Evolutionary conservation across 2,888 invertebrate genomes (phyloP).

Genomic region (Malacosoma neustria): DNA sequence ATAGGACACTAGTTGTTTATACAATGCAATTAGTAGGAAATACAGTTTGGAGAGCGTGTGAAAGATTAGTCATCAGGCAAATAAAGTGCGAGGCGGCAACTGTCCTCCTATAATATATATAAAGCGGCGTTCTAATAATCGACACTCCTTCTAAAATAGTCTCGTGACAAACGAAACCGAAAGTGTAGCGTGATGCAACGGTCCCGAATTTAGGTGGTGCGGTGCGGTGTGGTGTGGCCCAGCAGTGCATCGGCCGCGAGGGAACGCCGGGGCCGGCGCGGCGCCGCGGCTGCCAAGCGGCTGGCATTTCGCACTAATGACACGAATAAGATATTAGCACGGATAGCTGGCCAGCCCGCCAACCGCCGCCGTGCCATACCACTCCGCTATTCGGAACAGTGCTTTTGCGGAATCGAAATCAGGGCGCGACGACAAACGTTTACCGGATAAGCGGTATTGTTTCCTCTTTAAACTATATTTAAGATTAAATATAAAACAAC

Average conservation of each 20-base stretch:
- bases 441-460: not conserved
- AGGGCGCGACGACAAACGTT: slow-evolving; percentile 24
- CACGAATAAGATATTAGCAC: slow-evolving; percentile 69
- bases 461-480: not conserved
- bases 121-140: slow-evolving; percentile 68
- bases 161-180: slow-evolving; percentile 71
- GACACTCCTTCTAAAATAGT: slow-evolving; percentile 69
- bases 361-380: slow-evolving; percentile 34
- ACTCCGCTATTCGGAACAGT: slow-evolving; percentile 49
- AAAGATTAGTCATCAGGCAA: slow-evolving; percentile 44
- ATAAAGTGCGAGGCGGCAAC: slow-evolving; percentile 30
- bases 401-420: slow-evolving; percentile 39
- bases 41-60: slow-evolving; percentile 32
- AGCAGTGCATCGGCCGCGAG: slow-evolving; percentile 63
- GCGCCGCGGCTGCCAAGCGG: slow-evolving; percentile 57
- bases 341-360: slow-evolving; percentile 13
- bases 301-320: slow-evolving; percentile 73
- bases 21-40: not conserved
- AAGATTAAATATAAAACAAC: no score
- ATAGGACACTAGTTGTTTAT: no score
- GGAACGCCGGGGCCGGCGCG: slow-evolving; percentile 42
- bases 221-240: slow-evolving; percentile 46
- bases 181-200: slow-evolving; percentile 72
- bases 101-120: slow-evolving; percentile 43
- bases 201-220: slow-evolving; percentile 64